Evolutionary conservation across 2,888 invertebrate genomes (phyloP).

Genomic region (Nephrotoma flavescens): DNA sequence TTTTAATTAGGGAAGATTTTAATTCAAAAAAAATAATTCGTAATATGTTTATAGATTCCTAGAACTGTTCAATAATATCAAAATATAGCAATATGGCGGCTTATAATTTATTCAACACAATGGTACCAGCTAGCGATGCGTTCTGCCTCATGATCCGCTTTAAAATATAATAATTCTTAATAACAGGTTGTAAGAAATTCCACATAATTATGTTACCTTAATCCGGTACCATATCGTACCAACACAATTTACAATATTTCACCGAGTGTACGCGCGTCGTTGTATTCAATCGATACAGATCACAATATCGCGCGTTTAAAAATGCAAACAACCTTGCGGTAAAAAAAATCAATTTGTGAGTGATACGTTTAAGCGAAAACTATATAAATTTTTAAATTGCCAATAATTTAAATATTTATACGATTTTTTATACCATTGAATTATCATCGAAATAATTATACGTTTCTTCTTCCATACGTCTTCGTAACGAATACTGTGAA

Average conservation of each 20-base stretch:
- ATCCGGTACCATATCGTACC: not conserved
- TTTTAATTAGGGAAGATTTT: too few relatives aligned
- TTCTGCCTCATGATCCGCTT: too few relatives aligned
- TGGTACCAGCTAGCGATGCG: too few relatives aligned
- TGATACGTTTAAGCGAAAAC: not conserved
- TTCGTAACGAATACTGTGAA: not conserved
- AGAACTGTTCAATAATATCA: too few relatives aligned
- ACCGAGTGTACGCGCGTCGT: not conserved
- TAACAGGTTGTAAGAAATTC: not conserved
- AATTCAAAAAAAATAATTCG: too few relatives aligned
- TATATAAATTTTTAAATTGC: not conserved
- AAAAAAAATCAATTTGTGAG: not conserved
- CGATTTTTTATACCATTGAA: not conserved
- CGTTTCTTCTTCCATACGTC: not conserved
- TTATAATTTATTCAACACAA: too few relatives aligned
- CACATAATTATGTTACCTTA: not conserved
- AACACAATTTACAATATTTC: not conserved
- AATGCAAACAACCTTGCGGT: not conserved
- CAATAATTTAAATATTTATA: not conserved
- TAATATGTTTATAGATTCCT: too few relatives aligned
- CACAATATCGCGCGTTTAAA: not conserved
- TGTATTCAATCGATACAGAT: not conserved
- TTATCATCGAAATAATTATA: not conserved
- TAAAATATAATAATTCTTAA: too few relatives aligned
- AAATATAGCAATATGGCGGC: too few relatives aligned